Base-by-base conservation (phyloP, 2,113 vertebrate species). In the Solea senegalensis region DNA sequence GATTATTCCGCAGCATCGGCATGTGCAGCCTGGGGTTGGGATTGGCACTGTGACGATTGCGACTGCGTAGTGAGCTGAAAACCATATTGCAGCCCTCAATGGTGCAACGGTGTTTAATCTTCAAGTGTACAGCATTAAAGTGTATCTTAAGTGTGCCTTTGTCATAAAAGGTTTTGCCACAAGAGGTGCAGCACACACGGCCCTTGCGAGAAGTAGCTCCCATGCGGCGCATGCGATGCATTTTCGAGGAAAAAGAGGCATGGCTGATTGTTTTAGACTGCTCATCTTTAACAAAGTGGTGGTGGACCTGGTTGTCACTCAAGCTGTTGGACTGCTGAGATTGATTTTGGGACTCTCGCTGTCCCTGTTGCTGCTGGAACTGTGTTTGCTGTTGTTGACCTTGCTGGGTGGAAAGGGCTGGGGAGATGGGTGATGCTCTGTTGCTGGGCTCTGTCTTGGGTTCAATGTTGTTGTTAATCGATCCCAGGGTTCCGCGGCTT, bases 11-110 rank as follows among this genome's bases (percentile, higher is more conserved):
- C 81, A 99, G 89, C 98, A 99, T 99, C 49, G 98, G 98, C 98
- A 99, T 99, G 83, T 99, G 98, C 72, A 99, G 95, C 13, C 98
- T 95, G 7, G 98, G 98, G 77, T 99, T 99, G 0, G 98, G 98
- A 89, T 99, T 99, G 87, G 98, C 98, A 76, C 98, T 99, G 86
- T 99, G 97, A 60, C 98, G 96, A 84, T 99, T 99, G 39, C 98
- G 97, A 84, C 98, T 98, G 87, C 98, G 94, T 68, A 99, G 93
- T 49, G 98, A 99, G 80, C 98, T 99, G 85, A 99, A 99, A 82
- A 99, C 98, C 98, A 99, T 99, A 78, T 99, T 99, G 90, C 98
- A 99, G 14, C 97, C 97, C 84, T 99, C 98, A 48, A 99, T 99
- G 69, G 97, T 99, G 87, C 98, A 99, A 21, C 97, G 94, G 73